Evolutionary conservation across 2,113 vertebrate genomes (phyloP), one percentile per base, ranked within the genome.

Genomic region (Trogon surrucura): DNA sequence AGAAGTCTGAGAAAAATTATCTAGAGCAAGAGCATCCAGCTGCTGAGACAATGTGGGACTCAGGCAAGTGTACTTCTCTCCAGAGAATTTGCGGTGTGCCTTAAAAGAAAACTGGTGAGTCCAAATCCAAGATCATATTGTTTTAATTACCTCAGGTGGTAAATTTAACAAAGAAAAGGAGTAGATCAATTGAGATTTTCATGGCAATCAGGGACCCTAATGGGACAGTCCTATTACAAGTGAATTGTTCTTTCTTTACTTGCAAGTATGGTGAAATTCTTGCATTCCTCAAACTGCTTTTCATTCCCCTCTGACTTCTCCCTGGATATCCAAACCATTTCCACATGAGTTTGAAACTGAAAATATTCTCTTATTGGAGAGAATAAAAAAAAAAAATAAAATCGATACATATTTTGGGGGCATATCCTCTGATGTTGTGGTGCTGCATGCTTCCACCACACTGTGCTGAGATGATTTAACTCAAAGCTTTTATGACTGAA

Each of bases 171-270:
- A 81, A 77, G 6, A 38, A 97, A 93, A 86, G 30, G 80, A 96
- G n/a, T n/a, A 17, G 51, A 67, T 70, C 91, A 81, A 86, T 96
- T 94, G 57, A 87, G 81, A 80, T 50, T 32, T 88, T 85, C 13
- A 2, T 87, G 71, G 97, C 97, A 97, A 60, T 91, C 73, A 89
- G 96, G 97, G 97, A 98, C 98, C 97, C 86, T 98, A 97, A 97
- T 51, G 97, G 98, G 93, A 98, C 98, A 98, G 96, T 96, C 97
- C 89, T 93, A 95, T 97, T 97, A 96, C 96, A 96, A 97, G 97
- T 98, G 97, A 98, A 97, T 96, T 97, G 98, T 98, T 98, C 96
- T 96, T 97, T 96, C 94, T 95, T 98, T 96, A 96, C 93, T 94
- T 95, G 72, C 51, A 97, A 94, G 88, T 96, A 53, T 66, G 95